A percentile compares a stretch with the other conserved stretches of the same genome.
Conservation (phyloP, 2,113 vertebrate genomes). For the Pterocles gutturalis region DNA sequence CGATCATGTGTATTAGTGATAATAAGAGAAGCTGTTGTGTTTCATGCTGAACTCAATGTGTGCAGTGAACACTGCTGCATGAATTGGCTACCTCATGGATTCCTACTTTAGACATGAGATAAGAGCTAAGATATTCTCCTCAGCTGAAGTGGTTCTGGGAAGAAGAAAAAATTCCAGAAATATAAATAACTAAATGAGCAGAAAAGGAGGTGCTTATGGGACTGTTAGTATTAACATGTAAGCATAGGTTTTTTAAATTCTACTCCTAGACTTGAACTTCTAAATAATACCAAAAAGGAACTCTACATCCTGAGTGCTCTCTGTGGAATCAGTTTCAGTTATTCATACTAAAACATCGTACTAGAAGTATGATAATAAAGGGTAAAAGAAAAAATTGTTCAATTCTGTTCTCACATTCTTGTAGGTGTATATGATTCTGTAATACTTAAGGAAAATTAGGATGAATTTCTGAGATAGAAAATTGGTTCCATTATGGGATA, state of each 20-base stretch:
- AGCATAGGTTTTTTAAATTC: not conserved
- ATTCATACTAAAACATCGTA: not conserved
- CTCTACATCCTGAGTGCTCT: not conserved
- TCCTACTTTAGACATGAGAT: not conserved
- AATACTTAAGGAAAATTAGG: not conserved
- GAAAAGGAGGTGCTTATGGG: not conserved
- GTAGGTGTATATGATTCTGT: not conserved
- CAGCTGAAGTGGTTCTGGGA: not conserved
- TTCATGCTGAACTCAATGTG: not conserved
- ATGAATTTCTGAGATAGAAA: not conserved
- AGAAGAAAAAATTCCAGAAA: not conserved
- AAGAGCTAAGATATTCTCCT: not conserved
- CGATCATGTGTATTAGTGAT: not conserved
- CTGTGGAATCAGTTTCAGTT: not conserved
- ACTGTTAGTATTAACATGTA: not conserved
- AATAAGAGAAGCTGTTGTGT: not conserved
- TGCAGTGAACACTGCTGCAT: not conserved
- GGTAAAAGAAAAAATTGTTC: not conserved
- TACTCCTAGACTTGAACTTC: not conserved
- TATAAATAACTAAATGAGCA: not conserved
- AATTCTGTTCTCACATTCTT: not conserved
- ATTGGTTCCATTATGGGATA: not conserved
- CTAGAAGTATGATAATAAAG: not conserved
- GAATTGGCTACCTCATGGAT: not conserved
- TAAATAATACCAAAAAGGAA: not conserved